Evolutionary conservation across 2,113 vertebrate genomes (phyloP), one percentile per base, ranked within the genome.

Genomic region (Choloepus hoffmanni): DNA sequence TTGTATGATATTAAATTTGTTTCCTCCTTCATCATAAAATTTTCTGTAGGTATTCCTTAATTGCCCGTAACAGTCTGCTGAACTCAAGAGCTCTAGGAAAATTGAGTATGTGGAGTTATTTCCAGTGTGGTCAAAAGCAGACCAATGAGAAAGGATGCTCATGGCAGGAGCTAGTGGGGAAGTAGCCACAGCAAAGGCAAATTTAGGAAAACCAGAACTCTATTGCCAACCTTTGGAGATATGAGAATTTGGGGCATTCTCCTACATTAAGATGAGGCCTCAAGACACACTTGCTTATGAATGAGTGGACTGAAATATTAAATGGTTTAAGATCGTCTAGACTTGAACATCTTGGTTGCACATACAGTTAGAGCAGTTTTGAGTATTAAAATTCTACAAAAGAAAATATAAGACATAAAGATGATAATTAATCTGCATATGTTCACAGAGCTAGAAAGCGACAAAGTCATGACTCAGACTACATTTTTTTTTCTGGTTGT

Each of bases 21-120:
- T 9, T 72, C 11, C 55, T 94, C 94, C 6, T 26, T 94, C 36
- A n/a, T 67, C 73, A 26, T 93, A 85, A 92, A 60, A 72, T 78
- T 58, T 84, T 55, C 7, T 87, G 10, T 55, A 53, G 45, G 19
- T 77, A n/a, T 24, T 3, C 21, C 18, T 58, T 85, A 26, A 50
- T 81, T 65, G 45, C 67, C 28, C 26, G 14, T 58, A 30, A 28
- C 40, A 70, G 21, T n/a, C 40, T 16, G 24, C 18, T 73, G 48
- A 55, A 87, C 12, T 50, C 65, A 77, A 33, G 12, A 53, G 14
- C 50, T 83, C 16, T 45, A 40, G 43, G 24, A 48, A 86, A 78
- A 77, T 16, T 70, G 45, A 72, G 70, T 73, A 9, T 43, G 9
- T 73, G 12, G 1, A 12, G 7, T 76, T 12, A n/a, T 68, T 58